Evolutionary conservation across 2,888 invertebrate species (phyloP).

Genomic region (Callimorpha dominula): DNA sequence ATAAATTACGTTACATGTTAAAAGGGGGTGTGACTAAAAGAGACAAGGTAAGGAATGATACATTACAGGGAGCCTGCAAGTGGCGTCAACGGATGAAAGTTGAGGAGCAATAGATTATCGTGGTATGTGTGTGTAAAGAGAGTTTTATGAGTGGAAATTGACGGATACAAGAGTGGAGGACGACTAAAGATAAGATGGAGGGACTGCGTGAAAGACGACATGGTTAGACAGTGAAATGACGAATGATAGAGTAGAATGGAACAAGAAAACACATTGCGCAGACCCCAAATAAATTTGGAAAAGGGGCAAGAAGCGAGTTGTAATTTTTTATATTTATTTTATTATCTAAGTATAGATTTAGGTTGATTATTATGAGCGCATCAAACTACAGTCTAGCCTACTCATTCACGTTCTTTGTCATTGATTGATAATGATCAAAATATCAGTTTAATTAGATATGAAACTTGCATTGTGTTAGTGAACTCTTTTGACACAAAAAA

Average conservation of each 20-base stretch:
- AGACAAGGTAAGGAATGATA: too few species aligned
- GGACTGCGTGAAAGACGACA: too few species aligned
- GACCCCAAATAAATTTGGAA: neutral
- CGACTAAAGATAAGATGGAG: neutral
- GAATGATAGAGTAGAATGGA: too few species aligned
- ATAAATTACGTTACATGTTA: too few species aligned
- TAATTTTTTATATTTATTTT: neutral
- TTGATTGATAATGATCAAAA: neutral
- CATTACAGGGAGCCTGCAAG: too few species aligned
- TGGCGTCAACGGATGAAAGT: too few species aligned
- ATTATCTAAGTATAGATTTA: neutral
- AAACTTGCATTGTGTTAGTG: constrained; percentile 1
- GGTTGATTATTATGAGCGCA: neutral
- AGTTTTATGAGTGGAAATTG: neutral
- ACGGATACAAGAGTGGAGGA: neutral
- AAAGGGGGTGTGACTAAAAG: too few species aligned
- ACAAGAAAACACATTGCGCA: too few species aligned
- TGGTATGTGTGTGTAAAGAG: too few species aligned
- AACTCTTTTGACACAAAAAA: neutral
- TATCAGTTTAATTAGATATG: neutral
- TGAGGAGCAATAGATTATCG: too few species aligned
- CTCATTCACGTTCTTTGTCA: neutral
- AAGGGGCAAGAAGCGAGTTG: neutral
- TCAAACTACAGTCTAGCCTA: neutral
- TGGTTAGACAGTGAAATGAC: too few species aligned